A percentile compares a stretch with the other conserved stretches of the same genome.
phyloP scores from a whole-genome alignment of 2,113 vertebrate species.

The Leiothrix lutea region DNA sequence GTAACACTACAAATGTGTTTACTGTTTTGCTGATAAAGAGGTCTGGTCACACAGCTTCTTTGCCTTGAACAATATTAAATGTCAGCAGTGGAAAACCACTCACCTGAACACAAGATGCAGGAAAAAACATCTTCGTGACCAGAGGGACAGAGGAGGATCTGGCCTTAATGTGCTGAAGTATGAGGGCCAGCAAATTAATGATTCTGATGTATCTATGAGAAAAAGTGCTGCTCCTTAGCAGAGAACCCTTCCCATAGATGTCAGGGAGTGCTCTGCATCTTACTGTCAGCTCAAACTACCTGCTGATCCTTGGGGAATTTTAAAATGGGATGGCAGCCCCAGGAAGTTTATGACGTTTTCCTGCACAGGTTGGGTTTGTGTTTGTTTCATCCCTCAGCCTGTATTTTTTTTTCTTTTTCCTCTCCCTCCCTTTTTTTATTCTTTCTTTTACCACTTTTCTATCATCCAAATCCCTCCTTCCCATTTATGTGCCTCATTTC shows the following conservation, averaged over 20 bases:
- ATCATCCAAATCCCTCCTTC: not conserved
- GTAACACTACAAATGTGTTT: constrained; percentile 13
- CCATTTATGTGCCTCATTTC: not conserved
- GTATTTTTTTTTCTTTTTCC: not conserved
- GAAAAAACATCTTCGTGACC: not conserved
- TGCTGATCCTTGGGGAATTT: not conserved
- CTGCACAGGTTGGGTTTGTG: not conserved
- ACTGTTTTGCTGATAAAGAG: constrained; percentile 12
- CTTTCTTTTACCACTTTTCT: not conserved
- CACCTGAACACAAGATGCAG: not conserved
- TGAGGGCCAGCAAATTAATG: not conserved
- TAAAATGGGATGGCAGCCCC: not conserved
- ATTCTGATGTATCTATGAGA: not conserved
- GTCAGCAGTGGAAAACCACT: not conserved
- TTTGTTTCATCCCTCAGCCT: not conserved
- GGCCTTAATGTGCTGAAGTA: not conserved
- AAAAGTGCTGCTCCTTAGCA: not conserved
- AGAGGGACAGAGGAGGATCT: not conserved
- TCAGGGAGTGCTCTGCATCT: not conserved
- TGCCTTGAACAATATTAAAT: not conserved
- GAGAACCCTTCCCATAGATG: not conserved
- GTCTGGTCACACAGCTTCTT: not conserved
- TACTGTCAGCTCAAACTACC: not conserved
- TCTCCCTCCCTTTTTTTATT: not conserved
- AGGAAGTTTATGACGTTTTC: not conserved